Conservation (phyloP, 2,113 vertebrate species). For the Ctenomys sociabilis region DNA sequence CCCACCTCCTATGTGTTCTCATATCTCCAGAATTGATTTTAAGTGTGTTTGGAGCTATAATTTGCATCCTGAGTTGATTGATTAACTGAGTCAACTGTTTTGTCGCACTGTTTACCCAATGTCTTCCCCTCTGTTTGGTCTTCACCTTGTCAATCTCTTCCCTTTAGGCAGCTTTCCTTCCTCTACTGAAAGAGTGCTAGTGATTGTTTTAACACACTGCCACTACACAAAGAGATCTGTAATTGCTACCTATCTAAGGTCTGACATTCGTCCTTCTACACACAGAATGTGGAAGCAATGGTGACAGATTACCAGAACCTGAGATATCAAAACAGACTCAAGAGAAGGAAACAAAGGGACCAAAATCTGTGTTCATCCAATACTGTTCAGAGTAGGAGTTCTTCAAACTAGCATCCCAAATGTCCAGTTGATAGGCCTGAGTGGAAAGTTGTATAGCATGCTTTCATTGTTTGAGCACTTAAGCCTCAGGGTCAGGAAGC, state of each 20-base stretch:
- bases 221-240: background rate
- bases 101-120: background rate
- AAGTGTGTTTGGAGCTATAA: background rate
- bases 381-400: background rate
- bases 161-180: background rate
- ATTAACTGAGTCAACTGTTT: background rate
- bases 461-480: background rate
- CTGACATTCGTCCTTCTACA: background rate
- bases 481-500: background rate
- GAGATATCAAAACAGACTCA: conserved; percentile 1
- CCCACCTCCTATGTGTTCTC: background rate
- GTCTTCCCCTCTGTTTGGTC: background rate
- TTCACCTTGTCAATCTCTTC: background rate
- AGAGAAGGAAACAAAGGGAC: background rate
- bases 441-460: background rate
- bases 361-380: background rate
- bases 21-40: background rate
- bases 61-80: background rate
- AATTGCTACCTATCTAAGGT: background rate
- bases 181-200: background rate
- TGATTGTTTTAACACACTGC: background rate
- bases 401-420: background rate
- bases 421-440: background rate
- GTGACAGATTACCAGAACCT: background rate
- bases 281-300: background rate